A percentile compares a stretch with the other conserved stretches of the same genome.
Conservation (phyloP, 2,113 vertebrate genomes). For the Nematolebias whitei region DNA sequence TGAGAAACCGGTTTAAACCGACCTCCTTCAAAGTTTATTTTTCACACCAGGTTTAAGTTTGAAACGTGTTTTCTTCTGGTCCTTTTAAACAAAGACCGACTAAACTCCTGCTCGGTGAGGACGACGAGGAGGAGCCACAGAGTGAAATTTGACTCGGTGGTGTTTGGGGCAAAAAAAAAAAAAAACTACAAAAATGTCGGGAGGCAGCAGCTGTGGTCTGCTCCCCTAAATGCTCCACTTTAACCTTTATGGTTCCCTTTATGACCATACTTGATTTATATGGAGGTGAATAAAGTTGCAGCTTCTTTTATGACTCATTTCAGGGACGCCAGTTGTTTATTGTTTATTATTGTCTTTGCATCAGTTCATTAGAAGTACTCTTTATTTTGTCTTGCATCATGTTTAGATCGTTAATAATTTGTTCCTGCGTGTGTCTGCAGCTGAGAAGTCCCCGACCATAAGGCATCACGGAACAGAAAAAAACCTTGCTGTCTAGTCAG, state of each 20-base stretch:
- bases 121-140: slow-evolving; percentile 81
- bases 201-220: slow-evolving; percentile 53
- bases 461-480: slow-evolving; percentile 22
- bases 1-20: no score
- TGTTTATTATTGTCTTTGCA: no score
- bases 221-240: background rate
- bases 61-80: slow-evolving; percentile 28
- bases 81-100: slow-evolving; percentile 75
- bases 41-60: background rate
- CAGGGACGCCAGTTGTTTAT: no score
- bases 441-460: slow-evolving; percentile 37
- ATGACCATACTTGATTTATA: background rate
- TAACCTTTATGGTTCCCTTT: background rate
- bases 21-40: no score
- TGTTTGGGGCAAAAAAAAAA: slow-evolving; percentile 50
- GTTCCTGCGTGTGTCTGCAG: background rate
- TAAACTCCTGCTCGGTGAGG: slow-evolving; percentile 74
- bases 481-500: slow-evolving; percentile 22
- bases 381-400: no score
- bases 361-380: no score
- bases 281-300: no score
- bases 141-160: slow-evolving; percentile 78
- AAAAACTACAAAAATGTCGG: slow-evolving; percentile 13
- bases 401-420: background rate
- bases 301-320: no score